Evolutionary conservation across 2,113 vertebrate genomes (phyloP).

Genomic region (Heloderma charlesbogerti): DNA sequence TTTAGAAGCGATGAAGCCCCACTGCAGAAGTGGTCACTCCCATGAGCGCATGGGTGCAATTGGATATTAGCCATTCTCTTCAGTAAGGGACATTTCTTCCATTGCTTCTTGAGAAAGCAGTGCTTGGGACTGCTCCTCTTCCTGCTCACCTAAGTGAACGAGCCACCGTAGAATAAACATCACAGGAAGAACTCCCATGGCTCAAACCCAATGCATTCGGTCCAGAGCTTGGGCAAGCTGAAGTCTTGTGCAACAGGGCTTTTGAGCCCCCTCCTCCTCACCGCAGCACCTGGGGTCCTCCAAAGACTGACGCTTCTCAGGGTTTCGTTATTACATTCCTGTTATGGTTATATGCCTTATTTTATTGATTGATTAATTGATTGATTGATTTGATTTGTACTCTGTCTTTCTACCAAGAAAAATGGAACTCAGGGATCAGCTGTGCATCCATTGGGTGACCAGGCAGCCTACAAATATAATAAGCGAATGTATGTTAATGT

Average conservation of each 20-base stretch:
- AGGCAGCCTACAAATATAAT: no score
- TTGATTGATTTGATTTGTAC: no score
- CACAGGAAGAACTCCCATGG: neutral
- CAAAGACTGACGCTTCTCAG: neutral
- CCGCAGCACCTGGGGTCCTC: neutral
- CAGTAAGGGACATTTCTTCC: no score
- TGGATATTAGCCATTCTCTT: no score
- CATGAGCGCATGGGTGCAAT: no score
- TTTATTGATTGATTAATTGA: no score
- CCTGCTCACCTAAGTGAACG: neutral
- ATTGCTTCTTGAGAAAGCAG: no score
- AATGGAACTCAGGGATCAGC: no score
- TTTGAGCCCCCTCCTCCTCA: neutral
- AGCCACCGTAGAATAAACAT: neutral
- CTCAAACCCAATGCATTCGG: neutral
- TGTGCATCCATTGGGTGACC: neutral
- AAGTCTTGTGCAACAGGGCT: neutral
- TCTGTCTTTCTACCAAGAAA: no score
- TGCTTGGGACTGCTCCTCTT: no score
- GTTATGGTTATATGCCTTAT: neutral
- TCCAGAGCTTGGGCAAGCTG: neutral
- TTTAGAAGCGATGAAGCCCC: no score
- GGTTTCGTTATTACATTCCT: neutral
- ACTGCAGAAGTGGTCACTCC: no score
- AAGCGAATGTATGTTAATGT: neutral